Percentiles rank a stretch among this genome's conserved stretches.
phyloP scores from a whole-genome alignment of 2,888 invertebrate genomes.

The Xestia c-nigrum region DNA sequence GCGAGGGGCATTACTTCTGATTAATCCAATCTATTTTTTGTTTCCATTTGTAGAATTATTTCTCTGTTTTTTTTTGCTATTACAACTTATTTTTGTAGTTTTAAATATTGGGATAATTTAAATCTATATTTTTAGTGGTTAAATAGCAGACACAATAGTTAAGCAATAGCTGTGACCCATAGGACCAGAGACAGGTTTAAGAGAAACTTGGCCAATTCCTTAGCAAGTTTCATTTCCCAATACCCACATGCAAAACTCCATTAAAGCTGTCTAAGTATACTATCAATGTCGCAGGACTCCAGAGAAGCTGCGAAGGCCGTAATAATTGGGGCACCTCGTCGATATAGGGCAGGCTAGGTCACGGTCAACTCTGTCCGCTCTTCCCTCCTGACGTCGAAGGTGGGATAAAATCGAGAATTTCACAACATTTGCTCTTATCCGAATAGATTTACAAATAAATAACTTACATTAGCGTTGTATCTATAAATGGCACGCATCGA shows the following conservation, averaged over 20 bases:
- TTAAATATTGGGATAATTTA: background rate
- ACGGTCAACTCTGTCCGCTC: slow-evolving; percentile 75
- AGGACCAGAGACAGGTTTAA: background rate
- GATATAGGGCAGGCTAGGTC: slow-evolving; percentile 85
- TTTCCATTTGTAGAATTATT: background rate
- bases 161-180: background rate
- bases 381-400: slow-evolving; percentile 53
- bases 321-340: slow-evolving; percentile 84
- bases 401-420: slow-evolving; percentile 40
- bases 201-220: background rate
- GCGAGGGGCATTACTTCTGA: too few relatives aligned
- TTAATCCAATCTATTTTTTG: too few relatives aligned
- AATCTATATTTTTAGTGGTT: background rate
- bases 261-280: slow-evolving; percentile 46
- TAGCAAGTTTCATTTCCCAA: slow-evolving; percentile 5
- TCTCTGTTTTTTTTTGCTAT: background rate
- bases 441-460: slow-evolving; percentile 12
- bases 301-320: slow-evolving; percentile 79
- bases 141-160: background rate
- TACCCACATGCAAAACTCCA: slow-evolving; percentile 28
- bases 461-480: slow-evolving; percentile 9
- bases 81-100: background rate
- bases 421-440: slow-evolving; percentile 38
- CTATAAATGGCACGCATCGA: slow-evolving; percentile 15
- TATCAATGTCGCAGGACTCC: slow-evolving; percentile 78